Base-by-base conservation (phyloP, 2,888 invertebrate species). In the Xylocampa areola region DNA sequence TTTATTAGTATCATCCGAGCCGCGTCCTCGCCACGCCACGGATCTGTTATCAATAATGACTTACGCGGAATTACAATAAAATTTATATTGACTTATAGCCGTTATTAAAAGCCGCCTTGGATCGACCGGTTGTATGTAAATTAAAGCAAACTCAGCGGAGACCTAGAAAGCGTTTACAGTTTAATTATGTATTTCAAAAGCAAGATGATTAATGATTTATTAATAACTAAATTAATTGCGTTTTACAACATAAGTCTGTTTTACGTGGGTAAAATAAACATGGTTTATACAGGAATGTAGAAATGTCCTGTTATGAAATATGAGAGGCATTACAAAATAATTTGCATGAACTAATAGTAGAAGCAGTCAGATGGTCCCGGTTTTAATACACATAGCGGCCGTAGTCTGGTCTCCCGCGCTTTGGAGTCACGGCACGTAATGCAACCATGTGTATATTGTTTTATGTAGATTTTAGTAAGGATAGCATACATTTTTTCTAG, bases 11-110 rank as follows among this genome's bases (percentile, higher is more conserved):
- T 89, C 87, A 89, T 85, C 88, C 80, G 72, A 80, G 77, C 77
- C 72, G 76, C 81, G 83, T 78, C 82, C 78, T 69, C 76, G 80
- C 77, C 68, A 68, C 75, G 68, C 77, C 74, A 74, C 68, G 80
- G 84, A 85, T 86, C 82, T 85, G 85, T 82, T 87, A 87, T 88
- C 88, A 86, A 87, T 91, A 89, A 88, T 88, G 84, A 86, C 82
- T 85, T 82, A 82, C 78, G 74, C 63, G 71, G 77, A 80, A 81
- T 82, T 82, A 82, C 77, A 80, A 80, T 82, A 80, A 80, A 84
- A 77, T 79, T 81, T 73, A 68, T 80, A 81, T 80, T 77, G 78
- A 69, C 68, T 72, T 53, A 52, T 40, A 47, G 57, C 55, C 60
- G 51, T 60, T 60, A 76, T 75, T 75, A 68, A 62, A n/a, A 67